phyloP scores from a whole-genome alignment of 1,140 invertebrate genomes.

The Phymastichus coffea region DNA sequence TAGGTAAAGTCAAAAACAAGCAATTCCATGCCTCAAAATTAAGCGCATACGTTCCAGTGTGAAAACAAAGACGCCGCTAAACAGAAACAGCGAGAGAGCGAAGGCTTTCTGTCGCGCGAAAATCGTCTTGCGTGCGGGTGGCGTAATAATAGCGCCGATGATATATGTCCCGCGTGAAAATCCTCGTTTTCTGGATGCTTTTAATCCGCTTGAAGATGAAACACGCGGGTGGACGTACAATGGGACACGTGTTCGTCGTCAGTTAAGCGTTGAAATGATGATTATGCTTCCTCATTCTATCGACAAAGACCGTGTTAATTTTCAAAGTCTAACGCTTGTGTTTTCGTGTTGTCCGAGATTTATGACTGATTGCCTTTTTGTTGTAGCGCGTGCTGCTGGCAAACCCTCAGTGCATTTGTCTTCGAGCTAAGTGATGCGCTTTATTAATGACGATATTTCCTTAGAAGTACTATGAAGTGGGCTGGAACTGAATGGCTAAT shows the following conservation, averaged over 20 bases:
- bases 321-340: too few species aligned
- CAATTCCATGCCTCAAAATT: neutral
- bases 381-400: neutral
- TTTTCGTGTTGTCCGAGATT: too few species aligned
- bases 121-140: constrained; percentile 28
- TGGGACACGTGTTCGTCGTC: constrained; percentile 25
- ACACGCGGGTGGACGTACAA: constrained; percentile 23
- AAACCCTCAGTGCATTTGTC: constrained; percentile 23
- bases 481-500: too few species aligned
- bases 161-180: constrained; percentile 29
- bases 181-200: neutral
- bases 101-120: constrained; percentile 32
- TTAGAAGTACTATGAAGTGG: too few species aligned
- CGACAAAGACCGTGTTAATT: too few species aligned
- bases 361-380: constrained; percentile 24
- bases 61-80: constrained; percentile 15
- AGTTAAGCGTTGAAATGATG: too few species aligned
- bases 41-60: neutral
- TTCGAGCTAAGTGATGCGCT: neutral
- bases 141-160: constrained; percentile 41
- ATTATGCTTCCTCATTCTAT: too few species aligned
- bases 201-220: neutral
- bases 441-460: too few species aligned
- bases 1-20: neutral
- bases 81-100: constrained; percentile 2